These are phyloP conservation scores for Apostichopus japonicus DNA, from an alignment of 35 echinoderm and acorn worm genomes.

Conservation along the genomic window DNA sequence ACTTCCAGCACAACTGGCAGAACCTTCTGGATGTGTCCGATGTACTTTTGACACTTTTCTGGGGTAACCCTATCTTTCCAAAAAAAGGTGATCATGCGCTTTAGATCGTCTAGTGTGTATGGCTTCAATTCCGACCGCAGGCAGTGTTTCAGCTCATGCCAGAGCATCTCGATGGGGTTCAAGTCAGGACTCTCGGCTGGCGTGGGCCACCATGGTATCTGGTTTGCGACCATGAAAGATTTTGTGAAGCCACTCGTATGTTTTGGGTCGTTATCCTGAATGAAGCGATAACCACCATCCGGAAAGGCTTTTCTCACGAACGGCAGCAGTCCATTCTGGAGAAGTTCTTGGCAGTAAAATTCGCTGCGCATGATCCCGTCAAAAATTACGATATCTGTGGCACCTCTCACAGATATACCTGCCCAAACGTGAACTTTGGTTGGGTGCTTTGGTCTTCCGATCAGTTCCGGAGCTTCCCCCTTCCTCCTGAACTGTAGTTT, in stretches of 20 bases:
- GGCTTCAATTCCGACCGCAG: constrained; percentile 26
- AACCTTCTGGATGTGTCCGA: constrained; percentile 58
- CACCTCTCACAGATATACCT: constrained; percentile 58
- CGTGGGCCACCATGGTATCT: constrained; percentile 68
- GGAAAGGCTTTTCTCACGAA: constrained; percentile 46
- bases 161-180: constrained; percentile 57
- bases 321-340: constrained; percentile 22
- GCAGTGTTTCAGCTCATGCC: constrained; percentile 48
- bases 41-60: constrained; percentile 46
- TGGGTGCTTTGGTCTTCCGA: constrained; percentile 58
- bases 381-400: constrained; percentile 60
- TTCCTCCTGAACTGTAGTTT: not conserved
- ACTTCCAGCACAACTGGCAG: constrained; percentile 40
- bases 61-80: constrained; percentile 46
- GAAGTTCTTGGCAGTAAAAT: constrained; percentile 57
- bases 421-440: constrained; percentile 71
- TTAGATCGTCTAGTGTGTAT: constrained; percentile 16
- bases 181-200: constrained; percentile 55
- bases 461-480: constrained; percentile 13
- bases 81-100: constrained; percentile 4
- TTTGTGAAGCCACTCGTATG: constrained; percentile 19
- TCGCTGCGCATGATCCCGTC: constrained; percentile 54
- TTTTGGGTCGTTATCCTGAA: constrained; percentile 68
- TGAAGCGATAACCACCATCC: not conserved
- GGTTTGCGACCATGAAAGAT: not conserved